A percentile compares a stretch with the other conserved stretches of the same genome.
Evolutionary conservation across 2,888 invertebrate species (phyloP).

Genomic region (Rutpela maculata): DNA sequence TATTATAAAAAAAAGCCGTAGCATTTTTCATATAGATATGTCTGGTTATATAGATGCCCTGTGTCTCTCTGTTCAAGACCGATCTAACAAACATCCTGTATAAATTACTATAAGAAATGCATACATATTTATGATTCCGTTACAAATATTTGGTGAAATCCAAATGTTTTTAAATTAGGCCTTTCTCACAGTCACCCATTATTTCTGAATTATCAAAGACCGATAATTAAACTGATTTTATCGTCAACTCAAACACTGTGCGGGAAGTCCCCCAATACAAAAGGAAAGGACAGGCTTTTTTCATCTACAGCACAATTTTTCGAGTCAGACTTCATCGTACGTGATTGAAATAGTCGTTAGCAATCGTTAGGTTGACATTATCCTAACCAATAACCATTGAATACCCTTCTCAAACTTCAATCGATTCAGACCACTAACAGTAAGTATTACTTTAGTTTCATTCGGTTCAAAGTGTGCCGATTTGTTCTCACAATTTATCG

Average conservation of each 20-base stretch:
- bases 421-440: background rate
- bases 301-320: background rate
- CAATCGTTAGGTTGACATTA: constrained; percentile 21
- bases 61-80: too few relatives aligned
- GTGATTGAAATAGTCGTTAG: constrained; percentile 9
- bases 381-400: constrained; percentile 1
- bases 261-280: background rate
- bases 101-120: too few relatives aligned
- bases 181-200: background rate
- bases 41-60: too few relatives aligned
- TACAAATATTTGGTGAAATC: background rate
- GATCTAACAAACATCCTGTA: too few relatives aligned
- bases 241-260: background rate
- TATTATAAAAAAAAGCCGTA: too few relatives aligned
- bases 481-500: background rate
- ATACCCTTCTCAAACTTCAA: constrained; percentile 4
- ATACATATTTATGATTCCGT: too few relatives aligned
- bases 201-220: background rate
- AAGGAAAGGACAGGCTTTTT: constrained; percentile 2
- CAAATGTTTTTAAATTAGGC: background rate
- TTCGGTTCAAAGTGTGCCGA: background rate
- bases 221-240: background rate
- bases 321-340: background rate
- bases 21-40: too few relatives aligned
- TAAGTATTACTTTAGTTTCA: constrained; percentile 8